Evolutionary conservation across 2,113 vertebrate genomes (phyloP), one percentile per base, ranked within the genome.

Genomic region (Pyxicephalus adspersus): DNA sequence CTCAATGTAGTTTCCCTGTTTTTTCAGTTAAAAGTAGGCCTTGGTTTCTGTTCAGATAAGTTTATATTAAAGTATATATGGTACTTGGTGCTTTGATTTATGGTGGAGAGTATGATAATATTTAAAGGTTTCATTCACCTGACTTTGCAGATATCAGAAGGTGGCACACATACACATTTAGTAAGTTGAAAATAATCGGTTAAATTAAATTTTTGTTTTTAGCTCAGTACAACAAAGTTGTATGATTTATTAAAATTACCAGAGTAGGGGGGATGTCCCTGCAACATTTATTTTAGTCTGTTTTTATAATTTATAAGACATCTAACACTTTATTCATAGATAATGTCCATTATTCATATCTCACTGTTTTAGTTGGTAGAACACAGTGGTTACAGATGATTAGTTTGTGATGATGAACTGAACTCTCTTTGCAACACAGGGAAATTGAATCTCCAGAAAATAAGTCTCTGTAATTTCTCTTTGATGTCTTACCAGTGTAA

Each of bases 341-440:
- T 77, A 68, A 89, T 84, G 80, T 58, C 60, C 76, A 87, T 87
- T 89, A 86, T 85, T 88, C 85, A 86, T 90, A 85, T 83, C 76
- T 82, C 74, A 72, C 0, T 92, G 82, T 91, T 93, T 92, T 90
- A 81, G 86, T 91, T 91, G 88, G 84, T 88, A 89, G 65, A 90
- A 86, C 72, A 90, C 83, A 87, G 88, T 85, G 84, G 76, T 88
- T 80, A 64, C 19, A 85, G 84, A 87, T 89, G 86, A 90, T 89
- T 87, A 91, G 89, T 77, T 83, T 89, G 83, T 84, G 83, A 28
- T 85, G 86, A 86, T 45, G 25, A 86, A 90, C 87, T 86, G 87
- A 91, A 90, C 85, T 89, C 89, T 90, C 76, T 86, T 83, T 82
- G 63, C 86, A 85, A 84, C 87, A 89, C 88, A 86, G 71, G 68